Base-by-base conservation (phyloP, 2,888 invertebrate genomes). In the Griposia aprilina region DNA sequence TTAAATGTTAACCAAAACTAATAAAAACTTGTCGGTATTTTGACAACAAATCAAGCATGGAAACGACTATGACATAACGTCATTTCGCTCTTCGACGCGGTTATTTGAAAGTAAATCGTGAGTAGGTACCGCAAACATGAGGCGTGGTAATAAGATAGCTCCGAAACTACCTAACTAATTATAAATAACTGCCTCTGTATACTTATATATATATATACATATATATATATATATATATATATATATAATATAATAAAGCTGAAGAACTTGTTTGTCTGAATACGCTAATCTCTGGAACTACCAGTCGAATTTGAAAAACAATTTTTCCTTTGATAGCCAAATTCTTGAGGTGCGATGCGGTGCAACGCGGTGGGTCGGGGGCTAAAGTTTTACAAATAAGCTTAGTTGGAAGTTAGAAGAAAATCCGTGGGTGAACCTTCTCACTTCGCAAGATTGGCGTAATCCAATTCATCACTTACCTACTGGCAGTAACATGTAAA, bases 21-120 rank as follows among this genome's bases (percentile, higher is more conserved):
- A 57, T 63, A 63, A 60, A 68, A 72, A 72, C 41, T 52, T 55
- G 23, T 78, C 59, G 26, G 67, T 82, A 78, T 80, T 90, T 88
- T 87, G 88, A 82, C 87, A 89, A 87, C 89, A 90, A 91, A 90
- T 87, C 85, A 77, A 84, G 79, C 87, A 81, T 87, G 85, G 74
- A 65, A 76, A 78, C 76, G 74, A 55, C 75, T 76, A 84, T 94
- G 94, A 90, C 90, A 83, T 92, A 93, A 94, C 74, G 69, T 80
- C 89, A 90, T 93, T 92, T 91, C 91, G 90, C 90, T 93, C 90
- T 89, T 83, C 86, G 78, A 73, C 70, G 68, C 70, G 73, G 69
- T 76, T 59, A 65, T 87, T 91, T 87, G 92, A 93, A 94, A 93
- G 93, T 88, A 88, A 89, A 88, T 84, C 84, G 87, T 90, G 83